These are phyloP conservation scores for Acronicta leporina DNA, from an alignment of 2,888 invertebrate genomes.

Conservation along the genomic window DNA sequence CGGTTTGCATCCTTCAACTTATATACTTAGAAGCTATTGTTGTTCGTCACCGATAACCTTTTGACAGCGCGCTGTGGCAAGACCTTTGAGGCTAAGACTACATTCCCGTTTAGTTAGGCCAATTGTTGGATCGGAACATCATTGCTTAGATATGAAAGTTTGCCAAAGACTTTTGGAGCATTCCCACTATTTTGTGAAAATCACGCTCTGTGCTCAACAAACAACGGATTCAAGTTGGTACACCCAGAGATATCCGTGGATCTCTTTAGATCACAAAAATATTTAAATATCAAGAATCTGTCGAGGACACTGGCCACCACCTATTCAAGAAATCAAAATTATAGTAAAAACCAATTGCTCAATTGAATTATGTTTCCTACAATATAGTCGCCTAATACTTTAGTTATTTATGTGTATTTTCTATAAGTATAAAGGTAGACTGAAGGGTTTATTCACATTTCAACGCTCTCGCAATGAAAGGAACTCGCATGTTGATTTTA, in stretches of 20 bases:
- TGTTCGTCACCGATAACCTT: conserved; percentile 29
- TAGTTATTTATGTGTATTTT: conserved; percentile 4
- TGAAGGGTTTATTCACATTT: neutral
- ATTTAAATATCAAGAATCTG: too few species aligned
- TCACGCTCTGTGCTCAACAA: too few species aligned
- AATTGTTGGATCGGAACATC: neutral
- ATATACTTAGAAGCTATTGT: conserved; percentile 28
- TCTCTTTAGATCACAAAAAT: too few species aligned
- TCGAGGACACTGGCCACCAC: too few species aligned
- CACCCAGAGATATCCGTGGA: too few species aligned
- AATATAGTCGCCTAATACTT: neutral
- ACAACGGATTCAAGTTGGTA: too few species aligned
- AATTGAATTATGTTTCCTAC: too few species aligned
- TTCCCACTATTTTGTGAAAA: too few species aligned
- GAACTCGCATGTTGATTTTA: neutral
- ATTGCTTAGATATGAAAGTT: neutral
- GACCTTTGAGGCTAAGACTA: neutral
- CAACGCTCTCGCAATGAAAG: conserved; percentile 10
- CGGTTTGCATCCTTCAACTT: conserved; percentile 15
- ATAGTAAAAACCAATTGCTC: neutral
- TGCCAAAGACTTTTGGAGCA: neutral
- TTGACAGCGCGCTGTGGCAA: conserved; percentile 11
- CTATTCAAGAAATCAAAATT: too few species aligned
- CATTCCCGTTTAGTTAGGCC: neutral
- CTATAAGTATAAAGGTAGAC: neutral